phyloP scores from a whole-genome alignment of 2,888 invertebrate species.

The Matsumyia berberina region DNA sequence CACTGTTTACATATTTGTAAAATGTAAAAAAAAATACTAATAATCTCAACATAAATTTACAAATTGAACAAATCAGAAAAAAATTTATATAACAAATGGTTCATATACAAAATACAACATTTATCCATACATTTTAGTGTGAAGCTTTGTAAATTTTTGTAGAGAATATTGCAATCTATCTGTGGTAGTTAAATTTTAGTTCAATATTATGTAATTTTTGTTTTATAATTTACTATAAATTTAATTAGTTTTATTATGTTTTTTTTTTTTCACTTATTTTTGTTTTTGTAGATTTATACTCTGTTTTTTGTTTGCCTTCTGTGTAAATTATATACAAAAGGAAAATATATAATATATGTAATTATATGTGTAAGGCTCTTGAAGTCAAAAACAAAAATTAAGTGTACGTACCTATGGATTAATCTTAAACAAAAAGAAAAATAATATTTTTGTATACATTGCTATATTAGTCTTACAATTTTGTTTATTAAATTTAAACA shows the following conservation, averaged over 20 bases:
- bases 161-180: constrained; percentile 82
- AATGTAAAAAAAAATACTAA: constrained; percentile 35
- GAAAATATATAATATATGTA: constrained; percentile 39
- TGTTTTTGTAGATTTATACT: constrained; percentile 47
- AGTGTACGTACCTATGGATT: constrained; percentile 61
- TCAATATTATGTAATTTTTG: constrained; percentile 77
- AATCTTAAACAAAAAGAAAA: constrained; percentile 36
- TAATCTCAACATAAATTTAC: constrained; percentile 67
- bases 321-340: constrained; percentile 16
- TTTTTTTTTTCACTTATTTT: constrained; percentile 35
- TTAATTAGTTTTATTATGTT: constrained; percentile 64
- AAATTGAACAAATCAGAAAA: constrained; percentile 24
- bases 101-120: constrained; percentile 45
- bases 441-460: constrained; percentile 50
- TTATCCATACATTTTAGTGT: constrained; percentile 73
- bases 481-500: constrained; percentile 20
- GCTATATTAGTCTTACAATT: constrained; percentile 58
- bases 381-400: constrained; percentile 36
- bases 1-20: constrained; percentile 42
- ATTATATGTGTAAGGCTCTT: constrained; percentile 47
- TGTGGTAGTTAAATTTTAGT: constrained; percentile 84
- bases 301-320: constrained; percentile 17
- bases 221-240: constrained; percentile 57
- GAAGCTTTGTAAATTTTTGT: constrained; percentile 74
- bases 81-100: constrained; percentile 50